Evolutionary conservation across 2,888 invertebrate species (phyloP).

Genomic region (Dryobotodes eremita): DNA sequence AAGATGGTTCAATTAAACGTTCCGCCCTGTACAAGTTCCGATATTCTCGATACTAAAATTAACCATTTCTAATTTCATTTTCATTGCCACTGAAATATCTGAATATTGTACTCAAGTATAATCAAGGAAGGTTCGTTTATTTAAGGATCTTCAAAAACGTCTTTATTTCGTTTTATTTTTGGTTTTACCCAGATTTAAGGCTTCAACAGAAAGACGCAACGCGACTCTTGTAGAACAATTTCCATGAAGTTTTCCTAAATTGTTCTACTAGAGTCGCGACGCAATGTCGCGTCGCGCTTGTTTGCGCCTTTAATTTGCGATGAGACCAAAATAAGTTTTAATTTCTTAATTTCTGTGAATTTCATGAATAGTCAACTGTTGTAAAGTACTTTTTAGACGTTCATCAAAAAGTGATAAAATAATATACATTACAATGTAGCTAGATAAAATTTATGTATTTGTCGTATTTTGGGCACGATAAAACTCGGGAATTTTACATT

Average conservation of each 20-base stretch:
- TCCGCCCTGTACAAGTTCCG: slow-evolving; percentile 20
- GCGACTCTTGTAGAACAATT: no score
- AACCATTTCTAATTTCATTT: slow-evolving; percentile 40
- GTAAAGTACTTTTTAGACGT: not conserved
- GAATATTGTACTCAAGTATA: slow-evolving; percentile 13
- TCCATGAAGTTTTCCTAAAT: no score
- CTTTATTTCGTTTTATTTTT: not conserved
- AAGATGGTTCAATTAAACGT: slow-evolving; percentile 43
- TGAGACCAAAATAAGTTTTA: not conserved
- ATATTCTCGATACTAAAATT: slow-evolving; percentile 25
- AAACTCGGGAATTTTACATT: no score
- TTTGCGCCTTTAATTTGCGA: not conserved
- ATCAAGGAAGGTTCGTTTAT: not conserved
- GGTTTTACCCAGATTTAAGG: not conserved
- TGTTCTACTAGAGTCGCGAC: no score
- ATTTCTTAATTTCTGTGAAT: not conserved
- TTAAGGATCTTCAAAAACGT: not conserved
- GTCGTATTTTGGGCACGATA: not conserved
- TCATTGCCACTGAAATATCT: slow-evolving; percentile 4
- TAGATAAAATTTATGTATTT: not conserved
- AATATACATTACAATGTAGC: not conserved
- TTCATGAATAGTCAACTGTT: not conserved
- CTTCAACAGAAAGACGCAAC: no score
- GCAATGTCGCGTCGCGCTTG: no score
- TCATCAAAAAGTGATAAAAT: not conserved